phyloP scores from a whole-genome alignment of 2,888 invertebrate genomes.

The Venustoraphidia nigricollis region DNA sequence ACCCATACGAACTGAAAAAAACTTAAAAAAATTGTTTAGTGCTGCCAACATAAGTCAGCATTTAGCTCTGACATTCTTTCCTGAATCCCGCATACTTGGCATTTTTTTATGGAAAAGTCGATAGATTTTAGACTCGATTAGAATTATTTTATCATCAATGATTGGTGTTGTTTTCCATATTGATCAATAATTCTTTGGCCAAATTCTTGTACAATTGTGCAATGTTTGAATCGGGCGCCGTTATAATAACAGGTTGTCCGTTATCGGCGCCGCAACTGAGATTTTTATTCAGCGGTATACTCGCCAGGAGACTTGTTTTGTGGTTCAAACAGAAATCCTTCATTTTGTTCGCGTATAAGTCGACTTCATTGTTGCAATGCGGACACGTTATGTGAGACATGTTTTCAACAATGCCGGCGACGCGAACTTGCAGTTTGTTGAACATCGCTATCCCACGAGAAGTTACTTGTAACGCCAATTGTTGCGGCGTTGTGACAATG shows the following conservation, averaged over 20 bases:
- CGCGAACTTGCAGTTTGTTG: constrained; percentile 61
- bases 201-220: no score
- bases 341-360: constrained; percentile 57
- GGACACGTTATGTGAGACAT: constrained; percentile 72
- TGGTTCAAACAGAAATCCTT: constrained; percentile 44
- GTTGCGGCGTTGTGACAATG: constrained; percentile 88
- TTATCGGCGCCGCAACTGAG: constrained; percentile 55
- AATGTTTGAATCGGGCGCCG: constrained; percentile 32
- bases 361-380: constrained; percentile 56
- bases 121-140: no score
- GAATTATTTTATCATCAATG: background rate
- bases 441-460: constrained; percentile 80
- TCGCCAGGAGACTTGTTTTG: constrained; percentile 47
- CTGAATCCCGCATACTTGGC: background rate
- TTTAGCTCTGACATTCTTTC: no score
- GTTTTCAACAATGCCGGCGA: constrained; percentile 82
- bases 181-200: no score
- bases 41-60: no score
- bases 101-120: background rate
- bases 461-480: constrained; percentile 73
- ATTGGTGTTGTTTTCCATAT: background rate
- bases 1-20: no score
- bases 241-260: constrained; percentile 60
- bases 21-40: no score
- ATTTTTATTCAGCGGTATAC: constrained; percentile 54